phyloP scores from a whole-genome alignment of 2,888 invertebrate species.

The Trichacis sp. region DNA sequence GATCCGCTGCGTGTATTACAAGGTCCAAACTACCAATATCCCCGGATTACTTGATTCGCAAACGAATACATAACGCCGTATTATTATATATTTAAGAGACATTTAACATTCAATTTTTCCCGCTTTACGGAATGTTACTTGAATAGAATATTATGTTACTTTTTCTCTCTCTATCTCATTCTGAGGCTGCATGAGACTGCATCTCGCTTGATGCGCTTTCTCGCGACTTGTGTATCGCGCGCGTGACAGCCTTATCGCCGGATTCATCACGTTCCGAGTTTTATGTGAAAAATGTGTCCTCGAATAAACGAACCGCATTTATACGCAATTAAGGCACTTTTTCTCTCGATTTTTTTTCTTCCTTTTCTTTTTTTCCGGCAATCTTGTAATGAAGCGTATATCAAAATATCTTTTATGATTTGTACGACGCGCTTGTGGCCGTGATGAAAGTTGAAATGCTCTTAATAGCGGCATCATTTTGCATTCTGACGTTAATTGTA shows the following conservation, averaged over 20 bases:
- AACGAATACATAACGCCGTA: not conserved
- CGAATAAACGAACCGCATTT: conserved; percentile 29
- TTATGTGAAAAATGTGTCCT: conserved; percentile 25
- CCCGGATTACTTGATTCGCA: no score
- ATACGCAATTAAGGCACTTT: conserved; percentile 26
- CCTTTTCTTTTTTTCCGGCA: not conserved
- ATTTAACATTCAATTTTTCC: not conserved
- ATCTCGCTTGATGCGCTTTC: no score
- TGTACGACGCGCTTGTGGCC: not conserved
- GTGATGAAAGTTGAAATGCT: not conserved
- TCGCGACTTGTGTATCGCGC: not conserved
- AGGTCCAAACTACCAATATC: not conserved
- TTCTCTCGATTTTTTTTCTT: conserved; percentile 13
- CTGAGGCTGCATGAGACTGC: no score
- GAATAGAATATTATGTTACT: no score
- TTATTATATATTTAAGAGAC: not conserved
- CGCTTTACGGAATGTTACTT: not conserved
- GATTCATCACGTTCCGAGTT: conserved; percentile 25
- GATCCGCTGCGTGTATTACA: conserved; percentile 20
- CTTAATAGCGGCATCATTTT: not conserved
- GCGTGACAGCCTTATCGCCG: conserved; percentile 2
- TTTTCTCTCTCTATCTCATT: no score
- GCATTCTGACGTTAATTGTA: not conserved
- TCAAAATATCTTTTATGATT: conserved; percentile 1
- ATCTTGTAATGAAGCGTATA: conserved; percentile 2